Base-by-base conservation (phyloP, 2,113 vertebrate species). In the Paraplagusia blochii region DNA sequence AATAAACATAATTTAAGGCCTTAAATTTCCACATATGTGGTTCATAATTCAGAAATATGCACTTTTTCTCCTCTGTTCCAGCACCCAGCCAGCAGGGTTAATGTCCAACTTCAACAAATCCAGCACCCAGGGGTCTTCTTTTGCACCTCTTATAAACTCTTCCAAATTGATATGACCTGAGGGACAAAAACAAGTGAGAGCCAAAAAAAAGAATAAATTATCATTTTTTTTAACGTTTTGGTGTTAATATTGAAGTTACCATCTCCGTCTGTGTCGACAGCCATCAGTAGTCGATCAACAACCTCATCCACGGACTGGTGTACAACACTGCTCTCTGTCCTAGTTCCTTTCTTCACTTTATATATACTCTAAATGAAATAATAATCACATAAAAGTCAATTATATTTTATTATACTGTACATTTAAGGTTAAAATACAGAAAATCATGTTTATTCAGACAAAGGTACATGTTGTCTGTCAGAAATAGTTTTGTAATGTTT, bases 71-170 rank as follows among this genome's bases (percentile, higher is more conserved):
- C 86, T 79, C 44, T 89, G 88, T 12, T 90, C 85, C 33, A 86
- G 35, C 34, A 91, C 52, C 89, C 90, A 91, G n/a, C 62, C 63
- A 1, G 77, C 77, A 4, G 89, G 88, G 52, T 90, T 89, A 69
- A 89, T 84, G 65, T 92, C 89, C 76, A 92, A 14, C 38, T 85
- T 78, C 35, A 91, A 33, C 84, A 91, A 88, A 64, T 77, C 89
- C 10, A 88, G 77, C 39, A 92, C 80, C 89, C 90, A 91, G 1
- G 79, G 75, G 64, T 91, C 88, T 53, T 81, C 75, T 69, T 85
- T 72, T 0, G 89, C 85, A 0, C 91, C 91, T 58, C 59, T 65
- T 1, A 91, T 52, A 53, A 91, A 91, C 74, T 90, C 89, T 1
- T 88, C 74, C 39, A 90, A 44, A 14, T 69, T 90, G 34, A 91